Conservation (phyloP, 2,113 vertebrate genomes). For the Stigmatopora nigra region DNA sequence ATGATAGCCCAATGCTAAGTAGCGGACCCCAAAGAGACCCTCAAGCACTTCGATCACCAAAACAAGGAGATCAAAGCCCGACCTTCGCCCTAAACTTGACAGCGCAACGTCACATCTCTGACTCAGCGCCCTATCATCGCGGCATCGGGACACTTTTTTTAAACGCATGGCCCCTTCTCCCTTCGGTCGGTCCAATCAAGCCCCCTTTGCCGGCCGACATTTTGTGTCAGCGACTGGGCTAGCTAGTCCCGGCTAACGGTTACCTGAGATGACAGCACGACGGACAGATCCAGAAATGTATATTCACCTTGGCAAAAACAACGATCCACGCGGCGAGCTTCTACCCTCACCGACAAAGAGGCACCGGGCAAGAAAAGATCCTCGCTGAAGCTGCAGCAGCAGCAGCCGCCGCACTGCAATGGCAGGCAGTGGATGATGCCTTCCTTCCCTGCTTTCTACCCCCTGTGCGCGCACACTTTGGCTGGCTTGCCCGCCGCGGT, state of each 20-base stretch:
- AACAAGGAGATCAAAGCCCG: conserved; percentile 34
- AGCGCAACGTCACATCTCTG: conserved; percentile 12
- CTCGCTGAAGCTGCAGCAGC: conserved; percentile 55
- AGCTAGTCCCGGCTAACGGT: conserved; percentile 46
- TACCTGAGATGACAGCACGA: conserved; percentile 59
- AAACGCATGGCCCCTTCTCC: conserved; percentile 24
- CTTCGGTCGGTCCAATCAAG: conserved; percentile 33
- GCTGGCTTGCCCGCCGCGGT: conserved; percentile 58
- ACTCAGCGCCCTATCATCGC: conserved; percentile 4
- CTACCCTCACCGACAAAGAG: conserved; percentile 15
- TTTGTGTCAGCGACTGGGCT: conserved; percentile 74
- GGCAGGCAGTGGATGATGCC: conserved; percentile 62
- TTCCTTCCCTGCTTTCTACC: conserved; percentile 29
- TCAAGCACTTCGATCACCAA: conserved; percentile 24
- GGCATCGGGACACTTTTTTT: background rate
- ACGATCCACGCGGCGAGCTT: conserved; percentile 42
- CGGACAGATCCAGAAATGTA: conserved; percentile 34
- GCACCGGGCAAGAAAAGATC: conserved; percentile 24
- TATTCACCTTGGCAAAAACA: conserved; percentile 59
- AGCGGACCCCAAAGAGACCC: conserved; percentile 24
- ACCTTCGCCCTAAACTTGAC: conserved; percentile 25
- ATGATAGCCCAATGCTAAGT: conserved; percentile 26
- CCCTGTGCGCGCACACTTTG: conserved; percentile 52
- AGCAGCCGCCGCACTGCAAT: conserved; percentile 67
- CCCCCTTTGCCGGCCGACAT: conserved; percentile 80